Base-by-base conservation (phyloP, 2,888 invertebrate genomes). In the Plutella xylostella region DNA sequence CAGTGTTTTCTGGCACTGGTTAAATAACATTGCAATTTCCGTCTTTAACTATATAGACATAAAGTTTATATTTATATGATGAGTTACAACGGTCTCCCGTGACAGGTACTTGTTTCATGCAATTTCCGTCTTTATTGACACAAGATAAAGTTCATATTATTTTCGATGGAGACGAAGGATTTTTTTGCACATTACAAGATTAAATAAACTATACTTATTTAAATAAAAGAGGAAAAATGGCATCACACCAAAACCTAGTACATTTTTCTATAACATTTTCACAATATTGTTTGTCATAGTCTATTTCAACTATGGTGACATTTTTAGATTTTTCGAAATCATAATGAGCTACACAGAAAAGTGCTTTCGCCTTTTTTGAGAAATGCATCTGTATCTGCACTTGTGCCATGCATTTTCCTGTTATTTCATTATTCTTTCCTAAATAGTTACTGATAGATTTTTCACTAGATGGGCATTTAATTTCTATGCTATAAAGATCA, bases 341-440 rank as follows among this genome's bases (percentile, higher is more conserved):
- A n/a, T 49, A 55, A 37, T 52, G 47, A 14, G 58, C 57, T 15
- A 59, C 51, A 47, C 53, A 55, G n/a, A 58, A 58, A 19, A 53
- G 45, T 7, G 51, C 53, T 39, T 50, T 48, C 33, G 45, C 47
- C 43, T 52, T 51, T 12, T 47, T 40, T 17, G 51, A 28, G 28
- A 55, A 47, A 42, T 52, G 50, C 60, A 60, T 60, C 49, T 60
- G 57, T 41, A 60, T 9, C 25, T 60, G 52, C 15, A 60, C 50
- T 45, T 61, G 58, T 17, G 53, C 54, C 25, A 49, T 45, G 45
- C 43, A 53, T 45, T 55, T 55, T 17, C 37, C 18, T 35, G 18
- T 17, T n/a, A 48, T 20, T 45, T 21, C 18, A 37, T 43, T 33
- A n/a, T n/a, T 17, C 21, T 5, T 19, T 15, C 28, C 40, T n/a